Evolutionary conservation across 2,888 invertebrate genomes (phyloP).

Genomic region (Cosmopolites sordidus): DNA sequence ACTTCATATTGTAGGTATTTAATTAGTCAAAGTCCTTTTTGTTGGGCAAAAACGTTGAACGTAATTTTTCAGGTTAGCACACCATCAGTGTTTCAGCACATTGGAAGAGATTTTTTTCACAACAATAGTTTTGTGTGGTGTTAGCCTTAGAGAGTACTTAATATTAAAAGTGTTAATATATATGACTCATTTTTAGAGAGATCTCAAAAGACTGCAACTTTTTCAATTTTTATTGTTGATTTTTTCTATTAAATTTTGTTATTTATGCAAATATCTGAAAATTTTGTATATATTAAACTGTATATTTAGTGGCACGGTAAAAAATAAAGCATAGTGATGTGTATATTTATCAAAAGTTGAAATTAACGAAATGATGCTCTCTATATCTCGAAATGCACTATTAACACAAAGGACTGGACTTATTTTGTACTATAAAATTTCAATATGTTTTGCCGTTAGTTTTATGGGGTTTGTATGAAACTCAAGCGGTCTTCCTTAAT

Average conservation of each 20-base stretch:
- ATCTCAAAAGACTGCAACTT: conserved; percentile 24
- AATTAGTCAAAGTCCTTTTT: not conserved
- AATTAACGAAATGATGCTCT: conserved; percentile 3
- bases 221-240: not conserved
- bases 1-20: conserved; percentile 23
- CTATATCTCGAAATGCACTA: conserved; percentile 15
- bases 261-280: too few species aligned
- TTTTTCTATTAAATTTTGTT: not conserved
- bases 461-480: conserved; percentile 11
- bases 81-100: too few species aligned
- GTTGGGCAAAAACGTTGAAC: not conserved
- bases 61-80: too few species aligned
- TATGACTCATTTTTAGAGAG: conserved; percentile 13
- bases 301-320: too few species aligned
- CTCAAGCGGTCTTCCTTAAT: conserved; percentile 14
- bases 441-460: conserved; percentile 4
- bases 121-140: too few species aligned
- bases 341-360: too few species aligned
- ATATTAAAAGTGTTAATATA: not conserved
- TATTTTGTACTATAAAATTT: not conserved
- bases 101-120: not conserved
- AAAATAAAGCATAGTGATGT: too few species aligned
- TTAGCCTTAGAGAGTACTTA: too few species aligned
- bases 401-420: not conserved
- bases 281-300: too few species aligned